Conservation (phyloP, 92 coral and sea anemone species). For the Micromussa lordhowensis region DNA sequence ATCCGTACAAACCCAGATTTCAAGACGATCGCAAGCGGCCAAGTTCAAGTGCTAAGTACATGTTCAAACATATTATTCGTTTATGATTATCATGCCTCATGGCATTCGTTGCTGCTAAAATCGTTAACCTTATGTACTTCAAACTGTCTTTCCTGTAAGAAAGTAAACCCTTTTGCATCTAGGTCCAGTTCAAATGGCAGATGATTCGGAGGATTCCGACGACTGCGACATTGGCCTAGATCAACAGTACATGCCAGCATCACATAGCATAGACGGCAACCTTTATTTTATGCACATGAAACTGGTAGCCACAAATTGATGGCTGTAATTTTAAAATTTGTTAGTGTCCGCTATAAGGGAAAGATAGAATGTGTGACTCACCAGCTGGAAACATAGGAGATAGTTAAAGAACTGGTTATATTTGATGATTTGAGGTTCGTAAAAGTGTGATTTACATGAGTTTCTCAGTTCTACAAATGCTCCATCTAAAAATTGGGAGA, state of each 20-base stretch:
- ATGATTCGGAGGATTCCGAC: not conserved
- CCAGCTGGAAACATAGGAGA: too few relatives aligned
- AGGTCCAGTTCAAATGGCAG: not conserved
- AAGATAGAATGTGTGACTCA: too few relatives aligned
- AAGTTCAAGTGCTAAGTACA: too few relatives aligned
- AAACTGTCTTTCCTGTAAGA: not conserved
- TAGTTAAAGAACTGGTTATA: too few relatives aligned
- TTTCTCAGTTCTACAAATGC: not conserved
- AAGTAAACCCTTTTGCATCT: not conserved
- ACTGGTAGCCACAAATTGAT: too few relatives aligned
- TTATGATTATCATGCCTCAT: not conserved
- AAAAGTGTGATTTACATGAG: not conserved
- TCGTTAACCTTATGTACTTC: not conserved
- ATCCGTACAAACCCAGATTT: conserved; percentile 5
- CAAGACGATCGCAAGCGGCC: not conserved
- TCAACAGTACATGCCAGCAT: not conserved
- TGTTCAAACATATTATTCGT: not conserved
- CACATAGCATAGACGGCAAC: not conserved
- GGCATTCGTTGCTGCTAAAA: not conserved
- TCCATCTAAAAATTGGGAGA: conserved; percentile 19
- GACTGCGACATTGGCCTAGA: not conserved
- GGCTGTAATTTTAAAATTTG: too few relatives aligned
- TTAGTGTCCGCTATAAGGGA: too few relatives aligned
- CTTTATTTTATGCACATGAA: not conserved
- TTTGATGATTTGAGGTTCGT: too few relatives aligned